phyloP scores from a whole-genome alignment of 1,140 invertebrate species.

The Megalonaias nervosa region DNA sequence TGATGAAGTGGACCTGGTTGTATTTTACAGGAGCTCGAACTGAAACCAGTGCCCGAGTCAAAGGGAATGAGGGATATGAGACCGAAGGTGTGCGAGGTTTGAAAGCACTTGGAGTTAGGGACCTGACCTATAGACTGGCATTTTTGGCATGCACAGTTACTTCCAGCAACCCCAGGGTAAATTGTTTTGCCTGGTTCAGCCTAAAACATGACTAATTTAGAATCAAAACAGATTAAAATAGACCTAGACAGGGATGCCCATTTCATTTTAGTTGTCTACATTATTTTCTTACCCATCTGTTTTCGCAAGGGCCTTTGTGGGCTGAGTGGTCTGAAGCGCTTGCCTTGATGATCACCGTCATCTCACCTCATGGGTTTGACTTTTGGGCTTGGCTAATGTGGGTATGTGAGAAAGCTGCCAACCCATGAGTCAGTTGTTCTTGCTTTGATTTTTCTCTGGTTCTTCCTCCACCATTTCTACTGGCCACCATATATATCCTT shows the following conservation, averaged over 20 bases:
- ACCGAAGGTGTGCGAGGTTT: slow-evolving; percentile 92
- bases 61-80: slow-evolving; percentile 79
- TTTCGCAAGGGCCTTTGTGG: neutral
- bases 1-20: neutral
- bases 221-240: neutral
- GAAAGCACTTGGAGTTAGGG: slow-evolving; percentile 94
- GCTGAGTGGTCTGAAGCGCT: too few species aligned
- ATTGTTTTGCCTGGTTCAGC: slow-evolving; percentile 23
- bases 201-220: neutral
- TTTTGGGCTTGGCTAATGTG: too few species aligned
- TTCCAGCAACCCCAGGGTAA: slow-evolving; percentile 85
- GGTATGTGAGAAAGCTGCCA: too few species aligned
- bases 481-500: too few species aligned
- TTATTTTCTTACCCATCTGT: neutral
- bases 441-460: too few species aligned
- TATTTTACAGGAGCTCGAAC: slow-evolving; percentile 77
- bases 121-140: slow-evolving; percentile 95
- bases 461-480: too few species aligned
- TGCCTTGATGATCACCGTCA: neutral
- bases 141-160: slow-evolving; percentile 95
- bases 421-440: too few species aligned
- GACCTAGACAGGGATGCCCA: neutral
- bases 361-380: too few species aligned
- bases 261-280: neutral
- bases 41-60: slow-evolving; percentile 84